These are phyloP conservation scores for Zaprionus obscuricornis DNA, from an alignment of 2,888 invertebrate genomes.

Conservation along the genomic window DNA sequence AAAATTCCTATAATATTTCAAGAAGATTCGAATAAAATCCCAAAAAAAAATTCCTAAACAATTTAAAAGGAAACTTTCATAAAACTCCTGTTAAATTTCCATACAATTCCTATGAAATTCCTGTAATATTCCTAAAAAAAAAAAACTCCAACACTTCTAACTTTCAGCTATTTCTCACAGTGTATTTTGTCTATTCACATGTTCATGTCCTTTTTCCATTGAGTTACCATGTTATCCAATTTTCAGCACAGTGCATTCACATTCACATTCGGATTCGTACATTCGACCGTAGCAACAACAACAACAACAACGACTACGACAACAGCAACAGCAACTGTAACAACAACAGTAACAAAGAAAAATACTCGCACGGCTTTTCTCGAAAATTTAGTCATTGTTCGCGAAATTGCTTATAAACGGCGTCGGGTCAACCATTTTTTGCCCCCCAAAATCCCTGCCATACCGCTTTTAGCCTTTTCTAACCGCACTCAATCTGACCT, in stretches of 20 bases:
- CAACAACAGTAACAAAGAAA: slow-evolving; percentile 56
- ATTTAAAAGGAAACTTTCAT: too few relatives aligned
- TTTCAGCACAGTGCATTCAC: slow-evolving; percentile 59
- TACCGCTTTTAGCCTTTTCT: slow-evolving; percentile 1
- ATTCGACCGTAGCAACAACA: too few relatives aligned
- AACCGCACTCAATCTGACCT: slow-evolving; percentile 59
- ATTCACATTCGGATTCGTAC: slow-evolving; percentile 55
- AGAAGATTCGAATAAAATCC: too few relatives aligned
- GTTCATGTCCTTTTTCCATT: slow-evolving; percentile 39
- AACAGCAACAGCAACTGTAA: slow-evolving; percentile 7
- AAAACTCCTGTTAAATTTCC: too few relatives aligned
- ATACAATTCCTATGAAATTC: too few relatives aligned
- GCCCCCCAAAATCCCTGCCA: background rate
- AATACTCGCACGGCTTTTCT: slow-evolving; percentile 58
- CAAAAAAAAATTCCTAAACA: too few relatives aligned
- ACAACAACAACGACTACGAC: slow-evolving; percentile 22
- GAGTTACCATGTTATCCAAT: slow-evolving; percentile 71
- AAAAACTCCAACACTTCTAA: too few relatives aligned
- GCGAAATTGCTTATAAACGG: slow-evolving; percentile 78
- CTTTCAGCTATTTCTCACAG: too few relatives aligned
- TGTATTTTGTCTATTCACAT: background rate
- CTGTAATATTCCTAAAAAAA: too few relatives aligned
- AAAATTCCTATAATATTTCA: too few relatives aligned
- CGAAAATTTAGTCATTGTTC: slow-evolving; percentile 76
- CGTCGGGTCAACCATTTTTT: slow-evolving; percentile 1